Evolutionary conservation across 2,797 vertebrate genomes (phyloP).

Genomic region (Heteromormyrus szaboi): DNA sequence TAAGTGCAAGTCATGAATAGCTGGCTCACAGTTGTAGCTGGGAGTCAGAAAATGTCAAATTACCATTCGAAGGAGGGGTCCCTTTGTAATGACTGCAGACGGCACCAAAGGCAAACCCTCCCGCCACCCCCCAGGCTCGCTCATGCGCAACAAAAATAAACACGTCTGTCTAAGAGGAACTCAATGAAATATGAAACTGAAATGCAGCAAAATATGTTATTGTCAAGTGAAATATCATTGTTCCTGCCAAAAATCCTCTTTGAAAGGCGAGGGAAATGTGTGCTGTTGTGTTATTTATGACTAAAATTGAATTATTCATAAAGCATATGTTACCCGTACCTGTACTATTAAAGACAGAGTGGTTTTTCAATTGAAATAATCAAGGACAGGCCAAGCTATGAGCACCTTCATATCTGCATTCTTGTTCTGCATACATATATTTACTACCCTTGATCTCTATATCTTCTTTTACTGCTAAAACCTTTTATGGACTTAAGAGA

Average conservation of each 20-base stretch:
- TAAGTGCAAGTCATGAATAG: not conserved
- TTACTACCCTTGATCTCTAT: not conserved
- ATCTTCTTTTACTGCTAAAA: not conserved
- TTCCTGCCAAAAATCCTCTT: not conserved
- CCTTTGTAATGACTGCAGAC: not conserved
- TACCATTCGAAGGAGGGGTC: not conserved
- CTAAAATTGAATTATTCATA: not conserved
- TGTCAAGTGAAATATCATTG: not conserved
- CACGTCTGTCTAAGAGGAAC: not conserved
- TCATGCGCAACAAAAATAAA: not conserved
- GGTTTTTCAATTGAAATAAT: not conserved
- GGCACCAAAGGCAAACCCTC: not conserved
- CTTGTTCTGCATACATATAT: not conserved
- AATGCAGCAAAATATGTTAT: not conserved
- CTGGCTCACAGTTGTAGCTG: not conserved
- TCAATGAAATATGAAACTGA: not conserved
- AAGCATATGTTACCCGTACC: not conserved
- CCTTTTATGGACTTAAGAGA: not conserved
- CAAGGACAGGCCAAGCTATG: not conserved
- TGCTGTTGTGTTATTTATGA: not conserved
- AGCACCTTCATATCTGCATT: not conserved
- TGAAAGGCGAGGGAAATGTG: not conserved
- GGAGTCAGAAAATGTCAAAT: slow-evolving; percentile 6
- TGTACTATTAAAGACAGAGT: not conserved
- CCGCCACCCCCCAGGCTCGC: not conserved